phyloP scores from a whole-genome alignment of 2,797 vertebrate species.

The Taenioides sp. region DNA sequence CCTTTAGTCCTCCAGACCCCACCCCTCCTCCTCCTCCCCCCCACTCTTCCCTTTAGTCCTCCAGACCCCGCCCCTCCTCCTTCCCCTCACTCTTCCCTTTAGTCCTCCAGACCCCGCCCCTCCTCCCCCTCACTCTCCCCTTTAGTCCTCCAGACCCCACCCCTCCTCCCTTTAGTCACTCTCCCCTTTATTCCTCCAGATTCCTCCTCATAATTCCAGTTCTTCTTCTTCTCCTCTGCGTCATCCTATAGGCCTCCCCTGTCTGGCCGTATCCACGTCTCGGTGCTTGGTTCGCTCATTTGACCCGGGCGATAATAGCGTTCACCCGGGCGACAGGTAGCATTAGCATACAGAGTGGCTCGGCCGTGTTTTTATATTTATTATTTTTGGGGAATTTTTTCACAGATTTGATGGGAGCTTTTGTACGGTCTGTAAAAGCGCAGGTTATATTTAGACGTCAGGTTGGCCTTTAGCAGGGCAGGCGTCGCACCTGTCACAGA shows the following conservation, averaged over 20 bases:
- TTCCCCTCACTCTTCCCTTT: no score
- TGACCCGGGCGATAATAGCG: conserved; percentile 63
- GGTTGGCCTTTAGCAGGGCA: conserved; percentile 20
- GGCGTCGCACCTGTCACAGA: neutral
- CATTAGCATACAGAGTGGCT: conserved; percentile 75
- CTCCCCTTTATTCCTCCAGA: no score
- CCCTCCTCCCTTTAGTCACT: no score
- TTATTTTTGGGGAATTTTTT: conserved; percentile 25
- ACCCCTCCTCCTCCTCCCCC: no score
- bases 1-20: no score
- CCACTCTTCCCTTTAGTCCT: no score
- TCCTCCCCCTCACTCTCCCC: no score
- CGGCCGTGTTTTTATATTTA: conserved; percentile 41
- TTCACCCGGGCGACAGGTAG: conserved; percentile 55
- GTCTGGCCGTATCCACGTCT: neutral
- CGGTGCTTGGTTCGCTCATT: conserved; percentile 28
- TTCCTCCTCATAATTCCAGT: conserved; percentile 25
- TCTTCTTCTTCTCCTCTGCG: conserved; percentile 26
- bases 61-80: no score
- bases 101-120: no score
- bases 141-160: no score
- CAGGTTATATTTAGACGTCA: conserved; percentile 2
- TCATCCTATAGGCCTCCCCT: neutral
- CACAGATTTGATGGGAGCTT: conserved; percentile 21
- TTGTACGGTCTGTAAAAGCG: conserved; percentile 1